phyloP scores from a whole-genome alignment of 2,888 invertebrate genomes.

The Notocelia uddmanniana region DNA sequence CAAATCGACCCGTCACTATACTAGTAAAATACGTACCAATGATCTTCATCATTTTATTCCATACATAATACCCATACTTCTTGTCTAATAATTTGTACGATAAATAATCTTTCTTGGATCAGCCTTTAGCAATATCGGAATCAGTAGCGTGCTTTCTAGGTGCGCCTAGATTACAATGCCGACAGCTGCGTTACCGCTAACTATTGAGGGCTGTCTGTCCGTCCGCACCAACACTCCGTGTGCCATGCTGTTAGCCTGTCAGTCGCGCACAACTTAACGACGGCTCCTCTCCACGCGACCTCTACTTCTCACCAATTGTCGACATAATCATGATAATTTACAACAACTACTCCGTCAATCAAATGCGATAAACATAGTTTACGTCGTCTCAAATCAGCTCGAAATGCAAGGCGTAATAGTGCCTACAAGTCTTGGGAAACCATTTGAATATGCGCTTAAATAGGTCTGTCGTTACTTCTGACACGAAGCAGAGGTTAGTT shows the following conservation, averaged over 20 bases:
- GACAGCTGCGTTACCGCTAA: slow-evolving; percentile 37
- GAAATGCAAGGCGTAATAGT: slow-evolving; percentile 22
- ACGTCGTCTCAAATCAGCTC: slow-evolving; percentile 44
- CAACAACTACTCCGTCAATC: slow-evolving; percentile 66
- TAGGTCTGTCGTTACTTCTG: slow-evolving; percentile 35
- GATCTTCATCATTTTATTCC: background rate
- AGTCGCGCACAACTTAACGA: slow-evolving; percentile 61
- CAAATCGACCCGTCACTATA: background rate
- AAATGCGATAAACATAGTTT: slow-evolving; percentile 55
- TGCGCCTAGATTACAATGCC: slow-evolving; percentile 36
- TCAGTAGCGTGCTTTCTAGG: slow-evolving; percentile 17
- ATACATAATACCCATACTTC: background rate
- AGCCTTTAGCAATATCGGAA: background rate
- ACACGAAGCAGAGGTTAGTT: slow-evolving; percentile 34
- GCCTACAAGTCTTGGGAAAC: slow-evolving; percentile 17
- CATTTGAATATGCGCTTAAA: slow-evolving; percentile 29
- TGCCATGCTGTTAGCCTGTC: slow-evolving; percentile 63
- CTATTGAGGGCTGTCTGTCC: slow-evolving; percentile 28
- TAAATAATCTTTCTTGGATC: background rate
- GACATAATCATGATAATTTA: slow-evolving; percentile 64
- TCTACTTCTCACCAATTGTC: slow-evolving; percentile 48
- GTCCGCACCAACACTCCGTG: slow-evolving; percentile 34
- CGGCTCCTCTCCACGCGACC: slow-evolving; percentile 67
- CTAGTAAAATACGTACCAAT: background rate
- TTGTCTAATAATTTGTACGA: background rate